Evolutionary conservation across 2,113 vertebrate genomes (phyloP).

Genomic region (Grammatotria lemairii): DNA sequence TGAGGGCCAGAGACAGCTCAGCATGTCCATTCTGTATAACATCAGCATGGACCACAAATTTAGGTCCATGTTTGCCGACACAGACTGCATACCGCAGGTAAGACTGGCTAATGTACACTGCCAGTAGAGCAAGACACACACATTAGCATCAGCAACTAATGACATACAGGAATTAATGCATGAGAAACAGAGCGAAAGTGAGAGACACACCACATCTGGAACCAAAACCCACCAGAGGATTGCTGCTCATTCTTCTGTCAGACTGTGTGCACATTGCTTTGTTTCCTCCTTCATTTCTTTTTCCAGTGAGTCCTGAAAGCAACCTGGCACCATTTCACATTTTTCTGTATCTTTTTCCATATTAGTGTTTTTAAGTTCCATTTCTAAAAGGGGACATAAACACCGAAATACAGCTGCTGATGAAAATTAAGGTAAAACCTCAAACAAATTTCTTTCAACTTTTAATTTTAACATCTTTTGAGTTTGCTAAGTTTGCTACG

Average conservation of each 20-base stretch:
- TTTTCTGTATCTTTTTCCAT: neutral
- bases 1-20: conserved; percentile 87
- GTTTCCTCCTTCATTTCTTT: neutral
- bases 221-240: neutral
- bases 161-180: neutral
- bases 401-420: neutral
- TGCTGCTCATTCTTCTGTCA: conserved; percentile 7
- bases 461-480: neutral
- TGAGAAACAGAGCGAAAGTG: neutral
- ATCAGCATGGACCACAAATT: conserved; percentile 90
- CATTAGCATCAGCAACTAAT: conserved; percentile 22
- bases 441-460: neutral
- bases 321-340: neutral
- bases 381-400: neutral
- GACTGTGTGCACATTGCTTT: neutral
- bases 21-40: conserved; percentile 91
- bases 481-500: neutral
- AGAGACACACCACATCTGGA: conserved; percentile 21
- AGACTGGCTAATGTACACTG: conserved; percentile 44
- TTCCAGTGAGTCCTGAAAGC: neutral
- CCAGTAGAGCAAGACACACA: conserved; percentile 1
- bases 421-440: neutral
- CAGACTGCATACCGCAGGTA: conserved; percentile 93
- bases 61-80: conserved; percentile 91
- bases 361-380: neutral